phyloP scores from a whole-genome alignment of 2,797 vertebrate genomes.

The Phataginus tetradactyla region DNA sequence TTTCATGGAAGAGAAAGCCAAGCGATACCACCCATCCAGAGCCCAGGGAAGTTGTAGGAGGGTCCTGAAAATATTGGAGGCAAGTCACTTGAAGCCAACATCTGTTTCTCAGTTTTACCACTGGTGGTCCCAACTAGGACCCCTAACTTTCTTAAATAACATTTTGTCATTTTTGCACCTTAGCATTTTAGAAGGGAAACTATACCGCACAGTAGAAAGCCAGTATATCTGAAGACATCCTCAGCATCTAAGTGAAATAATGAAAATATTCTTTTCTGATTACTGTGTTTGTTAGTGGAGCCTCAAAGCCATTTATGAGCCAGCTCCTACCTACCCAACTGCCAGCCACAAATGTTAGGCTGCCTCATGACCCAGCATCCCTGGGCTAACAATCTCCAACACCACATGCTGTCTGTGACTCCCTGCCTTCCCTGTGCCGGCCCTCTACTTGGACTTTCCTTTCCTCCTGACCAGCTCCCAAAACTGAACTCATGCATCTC shows the following conservation, averaged over 20 bases:
- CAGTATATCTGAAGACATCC: neutral
- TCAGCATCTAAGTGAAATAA: neutral
- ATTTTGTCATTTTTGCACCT: neutral
- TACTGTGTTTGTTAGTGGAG: neutral
- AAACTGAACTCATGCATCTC: neutral
- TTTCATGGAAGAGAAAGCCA: neutral
- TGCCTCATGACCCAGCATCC: neutral
- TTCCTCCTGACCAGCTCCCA: neutral
- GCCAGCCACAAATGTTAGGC: neutral
- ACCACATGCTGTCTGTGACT: neutral
- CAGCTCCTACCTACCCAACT: too few relatives aligned
- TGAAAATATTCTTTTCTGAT: neutral
- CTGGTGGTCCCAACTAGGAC: neutral
- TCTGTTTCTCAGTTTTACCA: neutral
- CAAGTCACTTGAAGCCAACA: neutral
- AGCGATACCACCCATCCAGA: neutral
- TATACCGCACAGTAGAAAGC: neutral
- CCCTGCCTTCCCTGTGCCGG: neutral
- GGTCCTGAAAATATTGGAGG: neutral
- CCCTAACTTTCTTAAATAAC: neutral
- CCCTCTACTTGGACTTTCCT: neutral
- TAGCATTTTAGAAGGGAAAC: neutral
- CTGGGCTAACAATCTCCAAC: neutral
- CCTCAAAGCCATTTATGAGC: neutral
- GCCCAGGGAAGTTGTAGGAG: neutral